Percentiles rank a stretch among this genome's conserved stretches.
These are phyloP conservation scores for Axis porcinus DNA, from an alignment of 2,113 vertebrate species.

Conservation along the genomic window DNA sequence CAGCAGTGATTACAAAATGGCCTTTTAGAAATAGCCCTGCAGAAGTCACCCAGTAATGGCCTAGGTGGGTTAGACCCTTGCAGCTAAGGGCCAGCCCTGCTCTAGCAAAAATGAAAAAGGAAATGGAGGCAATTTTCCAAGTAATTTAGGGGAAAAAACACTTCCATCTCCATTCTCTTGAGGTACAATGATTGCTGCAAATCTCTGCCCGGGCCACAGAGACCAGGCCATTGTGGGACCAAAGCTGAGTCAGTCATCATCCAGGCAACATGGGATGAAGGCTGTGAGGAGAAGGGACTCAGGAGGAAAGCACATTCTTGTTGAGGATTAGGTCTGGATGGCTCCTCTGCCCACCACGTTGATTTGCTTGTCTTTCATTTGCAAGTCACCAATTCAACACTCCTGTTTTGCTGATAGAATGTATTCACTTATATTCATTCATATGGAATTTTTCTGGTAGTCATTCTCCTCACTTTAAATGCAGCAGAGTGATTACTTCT, in stretches of 20 bases:
- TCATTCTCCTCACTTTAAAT: background rate
- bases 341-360: fast-evolving
- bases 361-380: background rate
- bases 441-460: background rate
- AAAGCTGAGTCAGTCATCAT: background rate
- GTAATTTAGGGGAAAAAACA: slow-evolving; percentile 26
- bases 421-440: background rate
- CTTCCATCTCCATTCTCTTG: background rate
- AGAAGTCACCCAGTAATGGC: background rate
- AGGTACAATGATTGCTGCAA: background rate
- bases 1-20: background rate
- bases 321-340: background rate
- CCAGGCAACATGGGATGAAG: background rate
- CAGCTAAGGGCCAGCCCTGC: background rate
- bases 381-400: background rate
- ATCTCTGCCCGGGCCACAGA: background rate
- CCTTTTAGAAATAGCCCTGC: background rate
- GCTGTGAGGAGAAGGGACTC: background rate
- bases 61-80: background rate
- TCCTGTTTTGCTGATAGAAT: background rate
- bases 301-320: background rate
- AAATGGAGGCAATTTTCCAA: slow-evolving; percentile 38
- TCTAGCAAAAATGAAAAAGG: background rate
- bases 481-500: background rate
- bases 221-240: background rate